Evolutionary conservation across 2,113 vertebrate species (phyloP).

Genomic region (Anhinga rufa): DNA sequence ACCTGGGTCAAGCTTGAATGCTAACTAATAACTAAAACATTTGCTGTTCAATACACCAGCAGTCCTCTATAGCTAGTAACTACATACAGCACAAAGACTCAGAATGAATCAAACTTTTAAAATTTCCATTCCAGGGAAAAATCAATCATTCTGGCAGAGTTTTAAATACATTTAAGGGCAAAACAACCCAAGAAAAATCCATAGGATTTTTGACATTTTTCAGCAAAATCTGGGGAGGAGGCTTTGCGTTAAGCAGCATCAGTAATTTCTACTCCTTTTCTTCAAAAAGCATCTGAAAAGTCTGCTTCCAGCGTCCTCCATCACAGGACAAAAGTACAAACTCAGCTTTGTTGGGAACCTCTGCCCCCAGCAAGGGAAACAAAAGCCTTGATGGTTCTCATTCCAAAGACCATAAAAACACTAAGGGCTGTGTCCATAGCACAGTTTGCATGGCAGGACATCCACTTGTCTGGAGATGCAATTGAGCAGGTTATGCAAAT

Average conservation of each 20-base stretch:
- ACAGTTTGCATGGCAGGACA: not conserved
- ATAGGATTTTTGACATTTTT: not conserved
- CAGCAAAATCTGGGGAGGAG: not conserved
- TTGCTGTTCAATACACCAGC: not conserved
- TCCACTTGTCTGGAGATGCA: accelerated
- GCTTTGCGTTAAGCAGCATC: not conserved
- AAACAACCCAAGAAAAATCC: not conserved
- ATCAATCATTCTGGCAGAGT: not conserved
- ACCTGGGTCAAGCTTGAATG: not conserved
- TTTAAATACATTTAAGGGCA: not conserved
- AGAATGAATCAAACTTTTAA: not conserved
- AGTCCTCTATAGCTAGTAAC: not conserved
- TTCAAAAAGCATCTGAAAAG: not conserved
- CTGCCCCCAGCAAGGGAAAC: not conserved
- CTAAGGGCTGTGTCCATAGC: not conserved
- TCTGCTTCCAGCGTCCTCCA: not conserved
- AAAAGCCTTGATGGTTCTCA: not conserved
- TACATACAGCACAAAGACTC: not conserved
- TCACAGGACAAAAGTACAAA: not conserved
- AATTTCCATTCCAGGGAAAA: not conserved
- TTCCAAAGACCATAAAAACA: not conserved
- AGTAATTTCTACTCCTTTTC: not conserved
- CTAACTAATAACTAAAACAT: not conserved
- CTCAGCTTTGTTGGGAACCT: not conserved
- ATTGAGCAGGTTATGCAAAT: not conserved